These are phyloP conservation scores for Drosophila koepferae DNA, from an alignment of 2,888 invertebrate species.

Conservation along the genomic window DNA sequence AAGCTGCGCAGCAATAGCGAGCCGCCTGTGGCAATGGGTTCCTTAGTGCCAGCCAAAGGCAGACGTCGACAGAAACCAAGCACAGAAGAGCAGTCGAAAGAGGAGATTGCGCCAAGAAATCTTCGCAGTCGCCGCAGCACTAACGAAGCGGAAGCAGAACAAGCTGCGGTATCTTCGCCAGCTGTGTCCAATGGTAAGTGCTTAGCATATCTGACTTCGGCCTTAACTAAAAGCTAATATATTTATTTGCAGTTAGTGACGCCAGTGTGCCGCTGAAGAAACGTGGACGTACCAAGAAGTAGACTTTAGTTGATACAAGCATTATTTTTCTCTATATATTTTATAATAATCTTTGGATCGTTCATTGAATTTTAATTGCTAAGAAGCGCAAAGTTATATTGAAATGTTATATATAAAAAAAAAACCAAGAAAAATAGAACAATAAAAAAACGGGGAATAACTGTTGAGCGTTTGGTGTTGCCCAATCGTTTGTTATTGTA, in stretches of 20 bases:
- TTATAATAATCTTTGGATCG: not conserved
- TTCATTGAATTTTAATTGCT: constrained; percentile 1
- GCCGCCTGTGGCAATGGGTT: constrained; percentile 5
- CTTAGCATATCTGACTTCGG: no score
- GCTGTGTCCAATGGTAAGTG: constrained; percentile 7
- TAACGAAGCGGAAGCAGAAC: not conserved
- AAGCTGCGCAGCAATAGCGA: constrained; percentile 34
- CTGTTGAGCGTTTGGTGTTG: constrained; percentile 6
- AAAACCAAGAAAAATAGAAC: not conserved
- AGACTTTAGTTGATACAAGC: not conserved
- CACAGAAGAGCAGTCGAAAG: not conserved
- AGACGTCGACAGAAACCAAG: not conserved
- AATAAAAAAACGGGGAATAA: not conserved
- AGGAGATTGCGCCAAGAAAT: not conserved
- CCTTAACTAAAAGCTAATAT: not conserved
- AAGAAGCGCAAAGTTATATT: constrained; percentile 4
- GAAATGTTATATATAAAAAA: not conserved
- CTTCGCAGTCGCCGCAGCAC: constrained; percentile 21
- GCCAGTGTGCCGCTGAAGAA: constrained; percentile 55
- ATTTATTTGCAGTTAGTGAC: constrained; percentile 23
- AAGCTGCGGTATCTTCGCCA: not conserved
- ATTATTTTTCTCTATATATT: not conserved
- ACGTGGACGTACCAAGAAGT: constrained; percentile 47
- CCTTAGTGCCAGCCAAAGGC: not conserved
- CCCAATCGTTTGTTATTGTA: not conserved